Evolutionary conservation across 2,797 vertebrate species (phyloP), one percentile per base, ranked within the genome.

Genomic region (Bradypus variegatus): DNA sequence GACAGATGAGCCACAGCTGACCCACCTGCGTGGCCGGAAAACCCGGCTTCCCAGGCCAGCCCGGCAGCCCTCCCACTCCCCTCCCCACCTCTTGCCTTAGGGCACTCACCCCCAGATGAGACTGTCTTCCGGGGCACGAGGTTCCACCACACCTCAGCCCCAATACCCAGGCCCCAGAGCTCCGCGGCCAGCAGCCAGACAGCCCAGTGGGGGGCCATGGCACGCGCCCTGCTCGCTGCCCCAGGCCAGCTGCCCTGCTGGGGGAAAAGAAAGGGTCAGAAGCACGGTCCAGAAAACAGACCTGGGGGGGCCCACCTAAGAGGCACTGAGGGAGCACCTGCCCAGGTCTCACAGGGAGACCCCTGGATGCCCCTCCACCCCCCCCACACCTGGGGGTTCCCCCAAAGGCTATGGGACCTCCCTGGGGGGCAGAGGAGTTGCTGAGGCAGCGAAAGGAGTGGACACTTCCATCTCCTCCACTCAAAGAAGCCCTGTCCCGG

Each of bases 121-220:
- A 97, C 96, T 0, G 97, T 97, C 93, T 97, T 97, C 92, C 97
- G 95, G 33, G 97, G 97, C 88, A 97, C 95, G 86, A 97, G 93
- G 94, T 96, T 96, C 97, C 97, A 97, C 96, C 96, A 97, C 89
- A 94, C 89, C 82, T 94, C 94, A 79, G 95, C 95, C 69, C 90
- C 86, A 18, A 94, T 94, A 41, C 94, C 95, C 60, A 95, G 91
- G 79, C 94, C 93, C 84, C 96, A 96, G 67, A 97, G 88, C 55
- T 92, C 95, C 64, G 91, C 92, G 38, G 95, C 90, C 83, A 97
- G 91, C 91, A 95, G 91, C 85, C 96, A 85, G 94, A 94, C 55
- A 33, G 95, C 90, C 88, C 95, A 96, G 76, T 92, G 91, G 16
- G 88, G 80, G 92, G 94, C 95, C 96, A 97, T 97, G 93, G 92